Conservation (phyloP, 2,113 vertebrate species). For the Sciurus niger region DNA sequence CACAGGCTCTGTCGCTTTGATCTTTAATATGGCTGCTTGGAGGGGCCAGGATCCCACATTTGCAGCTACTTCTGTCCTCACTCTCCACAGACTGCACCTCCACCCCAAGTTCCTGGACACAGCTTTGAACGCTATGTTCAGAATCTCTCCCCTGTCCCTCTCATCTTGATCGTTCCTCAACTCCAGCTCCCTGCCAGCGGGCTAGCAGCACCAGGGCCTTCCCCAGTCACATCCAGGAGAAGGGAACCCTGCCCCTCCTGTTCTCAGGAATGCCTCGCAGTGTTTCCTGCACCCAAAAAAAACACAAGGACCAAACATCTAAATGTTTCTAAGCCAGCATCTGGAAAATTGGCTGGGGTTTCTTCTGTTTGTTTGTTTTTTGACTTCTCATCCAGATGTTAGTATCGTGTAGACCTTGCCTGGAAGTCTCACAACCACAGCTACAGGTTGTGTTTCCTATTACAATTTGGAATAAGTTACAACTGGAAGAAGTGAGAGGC, state of each 20-base stretch:
- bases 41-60: background rate
- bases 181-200: background rate
- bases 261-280: background rate
- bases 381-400: constrained; percentile 68
- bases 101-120: constrained; percentile 15
- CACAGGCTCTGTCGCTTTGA: constrained; percentile 65
- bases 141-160: background rate
- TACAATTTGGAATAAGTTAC: constrained; percentile 48
- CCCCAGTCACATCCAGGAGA: accelerated
- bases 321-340: constrained; percentile 37
- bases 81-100: background rate
- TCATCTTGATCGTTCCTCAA: background rate
- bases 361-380: constrained; percentile 25
- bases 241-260: background rate
- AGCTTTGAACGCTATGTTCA: background rate
- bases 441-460: constrained; percentile 54
- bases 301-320: background rate
- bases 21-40: constrained; percentile 59
- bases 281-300: background rate
- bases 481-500: constrained; percentile 23
- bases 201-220: background rate
- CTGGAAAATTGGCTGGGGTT: constrained; percentile 14
- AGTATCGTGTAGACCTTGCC: constrained; percentile 43
- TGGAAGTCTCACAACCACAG: constrained; percentile 29
- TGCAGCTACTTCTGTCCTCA: constrained; percentile 12